Evolutionary conservation across 2,888 invertebrate genomes (phyloP).

Genomic region (Actias luna): DNA sequence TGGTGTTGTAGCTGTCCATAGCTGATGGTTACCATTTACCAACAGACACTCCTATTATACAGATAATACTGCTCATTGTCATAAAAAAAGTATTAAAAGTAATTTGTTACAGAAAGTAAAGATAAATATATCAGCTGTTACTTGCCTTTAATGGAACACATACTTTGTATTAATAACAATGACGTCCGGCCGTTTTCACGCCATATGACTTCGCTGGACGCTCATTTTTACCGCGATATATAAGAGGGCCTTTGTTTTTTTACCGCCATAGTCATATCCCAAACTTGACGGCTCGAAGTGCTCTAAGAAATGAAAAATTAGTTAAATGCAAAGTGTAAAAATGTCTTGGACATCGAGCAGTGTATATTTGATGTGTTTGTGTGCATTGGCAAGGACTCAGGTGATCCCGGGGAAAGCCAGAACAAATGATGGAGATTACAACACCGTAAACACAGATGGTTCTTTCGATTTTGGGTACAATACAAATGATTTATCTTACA

Average conservation of each 20-base stretch:
- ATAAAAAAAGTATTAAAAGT: too few species aligned
- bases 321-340: constrained; percentile 26
- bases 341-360: constrained; percentile 64
- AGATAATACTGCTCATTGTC: too few species aligned
- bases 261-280: constrained; percentile 62
- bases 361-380: constrained; percentile 64
- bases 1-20: too few species aligned
- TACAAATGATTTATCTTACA: constrained; percentile 22
- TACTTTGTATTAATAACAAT: constrained; percentile 69
- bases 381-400: constrained; percentile 65
- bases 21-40: too few species aligned
- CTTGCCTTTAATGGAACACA: constrained; percentile 32
- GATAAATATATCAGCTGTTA: constrained; percentile 8
- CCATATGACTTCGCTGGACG: constrained; percentile 61
- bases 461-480: constrained; percentile 87
- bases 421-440: constrained; percentile 82
- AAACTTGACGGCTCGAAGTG: constrained; percentile 44
- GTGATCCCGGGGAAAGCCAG: constrained; percentile 72
- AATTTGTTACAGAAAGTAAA: too few species aligned
- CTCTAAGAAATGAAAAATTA: constrained; percentile 44
- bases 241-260: constrained; percentile 70
- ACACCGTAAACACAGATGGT: constrained; percentile 86
- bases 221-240: constrained; percentile 75
- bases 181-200: constrained; percentile 79
- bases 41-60: too few species aligned